Conservation (phyloP, 2,797 vertebrate species). For the Eulemur mongoz region DNA sequence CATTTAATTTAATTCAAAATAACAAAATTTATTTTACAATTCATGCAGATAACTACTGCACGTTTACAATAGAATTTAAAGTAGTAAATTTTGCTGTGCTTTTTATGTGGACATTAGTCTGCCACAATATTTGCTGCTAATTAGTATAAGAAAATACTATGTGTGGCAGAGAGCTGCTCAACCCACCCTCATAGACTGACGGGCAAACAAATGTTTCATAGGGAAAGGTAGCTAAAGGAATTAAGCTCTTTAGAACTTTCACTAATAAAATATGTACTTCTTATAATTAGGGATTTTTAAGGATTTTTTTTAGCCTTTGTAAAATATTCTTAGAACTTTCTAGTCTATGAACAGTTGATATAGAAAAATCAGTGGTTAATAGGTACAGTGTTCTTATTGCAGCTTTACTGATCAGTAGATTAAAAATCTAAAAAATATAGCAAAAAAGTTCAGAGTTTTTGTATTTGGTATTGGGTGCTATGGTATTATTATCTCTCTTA, state of each 20-base stretch:
- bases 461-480: not conserved
- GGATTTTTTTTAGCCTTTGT: not conserved
- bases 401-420: not conserved
- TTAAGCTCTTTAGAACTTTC: not conserved
- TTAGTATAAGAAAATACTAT: slow-evolving; percentile 48
- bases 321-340: slow-evolving; percentile 52
- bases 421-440: slow-evolving; percentile 42
- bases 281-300: not conserved
- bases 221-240: not conserved
- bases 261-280: slow-evolving; percentile 14
- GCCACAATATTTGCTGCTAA: slow-evolving; percentile 12
- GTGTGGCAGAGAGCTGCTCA: slow-evolving; percentile 1
- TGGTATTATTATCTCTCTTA: slow-evolving; percentile 15
- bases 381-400: slow-evolving; percentile 2
- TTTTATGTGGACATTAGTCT: slow-evolving; percentile 57
- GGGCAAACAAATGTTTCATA: slow-evolving; percentile 31
- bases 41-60: not conserved
- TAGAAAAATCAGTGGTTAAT: slow-evolving; percentile 21
- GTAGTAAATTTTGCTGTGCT: slow-evolving; percentile 47
- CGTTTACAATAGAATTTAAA: slow-evolving; percentile 48
- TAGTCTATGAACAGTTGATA: not conserved
- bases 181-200: not conserved
- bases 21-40: slow-evolving; percentile 49
- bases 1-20: slow-evolving; percentile 52
- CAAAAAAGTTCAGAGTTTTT: slow-evolving; percentile 20